Evolutionary conservation across 2,797 vertebrate species (phyloP), one percentile per base, ranked within the genome.

Genomic region (Anableps anableps): DNA sequence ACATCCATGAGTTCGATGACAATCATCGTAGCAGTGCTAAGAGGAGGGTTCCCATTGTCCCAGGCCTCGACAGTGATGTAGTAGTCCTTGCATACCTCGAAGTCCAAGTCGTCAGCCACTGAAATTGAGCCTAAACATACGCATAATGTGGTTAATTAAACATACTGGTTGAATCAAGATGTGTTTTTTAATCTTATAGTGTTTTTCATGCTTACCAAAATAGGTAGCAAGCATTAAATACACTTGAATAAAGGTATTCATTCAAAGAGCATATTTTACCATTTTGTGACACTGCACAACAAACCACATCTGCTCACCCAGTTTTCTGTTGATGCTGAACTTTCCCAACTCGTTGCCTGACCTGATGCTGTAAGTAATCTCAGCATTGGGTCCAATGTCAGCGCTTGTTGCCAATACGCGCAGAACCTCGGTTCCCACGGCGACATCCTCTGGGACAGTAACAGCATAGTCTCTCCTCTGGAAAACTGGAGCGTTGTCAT

Each of bases 401-500:
- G 94, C 95, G 81, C 98, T 99, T 1, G 96, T 97, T 8, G 98
- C 99, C 62, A 97, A 94, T 11, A 99, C 95, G 10, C 96, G 96
- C 41, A 99, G 93, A 79, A 99, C 91, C 93, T 99, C 97, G 0
- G 97, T 97, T 78, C 98, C 98, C 17, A 97, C 74, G 0, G 96
- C 93, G 0, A 96, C 85, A 68, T 99, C 97, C 89, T 99, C 98
- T 0, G 97, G 96, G 34, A 99, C 94, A 0, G 96, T 97, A 62
- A 97, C 94, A 1, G 95, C 87, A 3, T 99, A 99, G 58, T 99
- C 97, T 76, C 96, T 95, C 36, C 97, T 96, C 90, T 98, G 97
- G 94, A 99, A 99, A 75, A 98, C 96, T 0, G 99, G 99, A 0
- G 98, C 97, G 50, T 99, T 99, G 92, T 99, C 98, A 58, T 99